Conservation (phyloP, 1,140 invertebrate genomes). For the Saccostrea glomerata region DNA sequence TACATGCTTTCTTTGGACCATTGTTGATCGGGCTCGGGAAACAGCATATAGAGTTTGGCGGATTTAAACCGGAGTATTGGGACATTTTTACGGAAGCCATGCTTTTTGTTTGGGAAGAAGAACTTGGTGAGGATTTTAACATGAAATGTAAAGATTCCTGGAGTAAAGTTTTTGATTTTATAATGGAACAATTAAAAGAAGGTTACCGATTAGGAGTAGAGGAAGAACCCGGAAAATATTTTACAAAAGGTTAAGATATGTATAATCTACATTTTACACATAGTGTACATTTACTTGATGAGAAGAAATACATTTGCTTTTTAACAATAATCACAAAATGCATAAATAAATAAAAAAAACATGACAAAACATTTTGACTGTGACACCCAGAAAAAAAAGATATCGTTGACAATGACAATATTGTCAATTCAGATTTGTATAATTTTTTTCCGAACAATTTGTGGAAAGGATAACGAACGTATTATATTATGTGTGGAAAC, state of each 20-base stretch:
- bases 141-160: slow-evolving; percentile 52
- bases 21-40: slow-evolving; percentile 61
- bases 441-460: too few relatives aligned
- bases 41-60: slow-evolving; percentile 63
- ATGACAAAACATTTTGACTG: too few relatives aligned
- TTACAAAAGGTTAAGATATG: background rate
- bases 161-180: slow-evolving; percentile 63
- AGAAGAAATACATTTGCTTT: too few relatives aligned
- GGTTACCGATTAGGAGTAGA: slow-evolving; percentile 52
- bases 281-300: too few relatives aligned
- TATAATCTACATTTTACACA: background rate
- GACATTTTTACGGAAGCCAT: slow-evolving; percentile 63
- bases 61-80: slow-evolving; percentile 64
- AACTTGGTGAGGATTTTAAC: slow-evolving; percentile 58
- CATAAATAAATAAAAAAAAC: too few relatives aligned
- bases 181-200: slow-evolving; percentile 62
- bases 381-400: too few relatives aligned
- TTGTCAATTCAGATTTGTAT: too few relatives aligned
- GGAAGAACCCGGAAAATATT: background rate
- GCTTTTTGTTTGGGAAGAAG: slow-evolving; percentile 57
- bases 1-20: slow-evolving; percentile 55
- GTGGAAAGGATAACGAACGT: too few relatives aligned
- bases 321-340: too few relatives aligned
- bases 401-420: too few relatives aligned
- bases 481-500: too few relatives aligned